Base-by-base conservation (phyloP, 2,797 vertebrate genomes). In the Sparus aurata region DNA sequence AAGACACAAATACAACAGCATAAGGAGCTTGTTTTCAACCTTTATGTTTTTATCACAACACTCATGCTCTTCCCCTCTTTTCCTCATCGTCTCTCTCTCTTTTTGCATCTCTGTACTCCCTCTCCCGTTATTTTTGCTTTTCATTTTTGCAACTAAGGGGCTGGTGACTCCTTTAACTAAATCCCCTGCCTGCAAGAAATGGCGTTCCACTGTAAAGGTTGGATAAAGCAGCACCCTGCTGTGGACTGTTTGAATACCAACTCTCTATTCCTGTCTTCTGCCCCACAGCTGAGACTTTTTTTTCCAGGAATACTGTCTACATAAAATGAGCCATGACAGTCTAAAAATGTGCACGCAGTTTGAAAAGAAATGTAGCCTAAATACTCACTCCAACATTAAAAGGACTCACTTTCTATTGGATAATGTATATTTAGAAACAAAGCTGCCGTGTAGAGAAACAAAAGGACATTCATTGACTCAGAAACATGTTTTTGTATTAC, bases 201-300 rank as follows among this genome's bases (percentile, higher is more conserved):
- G 45, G 12, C 76, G 80, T 69, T 85, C 66, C 52, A 68, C 72
- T 79, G 80, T 83, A 75, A 87, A 88, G 82, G 88, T 76, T 84
- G 70, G 83, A 77, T 76, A 71, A 73, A 87, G 70, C 66, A 73
- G 62, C 82, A 64, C 69, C 74, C 66, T 70, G 54, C 80, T 90
- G 68, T 73, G 73, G 61, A 55, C 46, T 85, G 58, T 83, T 85
- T 73, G 63, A 86, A 83, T 68, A 79, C 11, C 17, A 50, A 75
- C 38, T 73, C 30, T 75, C 65, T 61, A 9, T 76, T 79, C 43
- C 43, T 57, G 64, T 69, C 58, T 69, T 53, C 25, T 68, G 68
- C 57, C 85, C 45, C 47, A 58, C 12, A 83, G 75, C 58, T 79
- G 20, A 69, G 77, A 64, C 38, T 25, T n/a, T 84, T 72, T 78